Base-by-base conservation (phyloP, 2,888 invertebrate genomes). In the Drosophila tripunctata region DNA sequence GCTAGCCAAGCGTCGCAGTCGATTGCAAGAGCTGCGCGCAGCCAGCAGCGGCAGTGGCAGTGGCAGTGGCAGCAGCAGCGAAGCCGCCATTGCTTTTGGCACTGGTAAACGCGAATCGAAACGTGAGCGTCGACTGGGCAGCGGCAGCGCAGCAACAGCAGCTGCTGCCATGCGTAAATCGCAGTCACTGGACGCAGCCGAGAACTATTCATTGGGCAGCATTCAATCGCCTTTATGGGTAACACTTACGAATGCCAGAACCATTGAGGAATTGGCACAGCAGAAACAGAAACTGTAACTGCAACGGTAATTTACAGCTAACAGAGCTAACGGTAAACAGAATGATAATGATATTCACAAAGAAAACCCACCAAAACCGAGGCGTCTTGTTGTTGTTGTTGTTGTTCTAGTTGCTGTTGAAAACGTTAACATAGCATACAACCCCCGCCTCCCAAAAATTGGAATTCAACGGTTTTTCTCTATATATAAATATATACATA, bases 221-320 rank as follows among this genome's bases (percentile, higher is more conserved):
- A 94, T 93, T 91, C 95, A 95, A 86, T 95, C 96, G 69, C 96
- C 96, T 47, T 93, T 96, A 74, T 96, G 96, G 96, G 95, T 95
- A 50, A 95, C 96, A 51, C 93, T 96, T 80, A 96, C 96, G 55
- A 94, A 94, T 88, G 95, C 95, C 86, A 95, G 95, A 87, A 92
- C 93, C 56, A 91, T 92, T 66, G 91, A 89, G 73, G 91, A 91
- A 70, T 78, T 90, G 67, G 87, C 90, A 8, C 83, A 84, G 41
- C 89, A 89, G 45, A 72, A 89, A 44, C 89, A 89, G 47, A 72
- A 89, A 45, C 68, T 83, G 33, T 87, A 75, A 41, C 33, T n/a
- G n/a, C 40, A 21, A 5, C 4, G 0, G n/a, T n/a, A n/a, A n/a
- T n/a, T n/a, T n/a, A n/a, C n/a, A 14, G 31, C 5, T 10, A 14